Evolutionary conservation across 2,888 invertebrate species (phyloP).

Genomic region (Hyalella azteca): DNA sequence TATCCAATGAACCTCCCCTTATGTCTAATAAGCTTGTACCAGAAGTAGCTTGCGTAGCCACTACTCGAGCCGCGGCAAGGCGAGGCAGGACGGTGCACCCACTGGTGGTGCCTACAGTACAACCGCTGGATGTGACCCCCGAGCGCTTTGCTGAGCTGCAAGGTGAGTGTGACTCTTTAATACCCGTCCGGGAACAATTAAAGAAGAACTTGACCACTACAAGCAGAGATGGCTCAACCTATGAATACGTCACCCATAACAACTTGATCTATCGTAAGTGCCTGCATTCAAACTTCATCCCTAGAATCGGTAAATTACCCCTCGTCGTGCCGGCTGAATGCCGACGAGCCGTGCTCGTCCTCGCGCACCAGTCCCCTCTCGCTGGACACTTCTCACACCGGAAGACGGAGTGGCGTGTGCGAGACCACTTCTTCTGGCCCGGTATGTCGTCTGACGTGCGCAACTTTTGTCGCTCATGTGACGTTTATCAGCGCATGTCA

Average conservation of each 20-base stretch:
- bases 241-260: too few relatives aligned
- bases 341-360: neutral
- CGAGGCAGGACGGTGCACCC: neutral
- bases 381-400: neutral
- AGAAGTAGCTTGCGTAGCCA: neutral
- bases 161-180: neutral
- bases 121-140: neutral
- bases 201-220: neutral
- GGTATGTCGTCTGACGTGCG: neutral
- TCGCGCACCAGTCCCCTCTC: slow-evolving; percentile 7
- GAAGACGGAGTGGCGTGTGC: neutral
- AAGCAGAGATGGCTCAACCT: too few relatives aligned
- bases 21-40: too few relatives aligned
- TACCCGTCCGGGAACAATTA: neutral
- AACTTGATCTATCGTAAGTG: neutral
- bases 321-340: slow-evolving; percentile 31
- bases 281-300: neutral
- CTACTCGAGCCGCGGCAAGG: neutral
- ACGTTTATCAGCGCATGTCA: slow-evolving; percentile 33
- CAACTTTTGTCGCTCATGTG: slow-evolving; percentile 17
- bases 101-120: neutral
- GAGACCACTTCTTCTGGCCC: slow-evolving; percentile 26
- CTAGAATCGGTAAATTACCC: neutral
- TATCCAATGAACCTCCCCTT: neutral
- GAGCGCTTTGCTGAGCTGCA: neutral